Evolutionary conservation across 2,113 vertebrate species (phyloP), one percentile per base, ranked within the genome.

Genomic region (Sigmodon hispidus): DNA sequence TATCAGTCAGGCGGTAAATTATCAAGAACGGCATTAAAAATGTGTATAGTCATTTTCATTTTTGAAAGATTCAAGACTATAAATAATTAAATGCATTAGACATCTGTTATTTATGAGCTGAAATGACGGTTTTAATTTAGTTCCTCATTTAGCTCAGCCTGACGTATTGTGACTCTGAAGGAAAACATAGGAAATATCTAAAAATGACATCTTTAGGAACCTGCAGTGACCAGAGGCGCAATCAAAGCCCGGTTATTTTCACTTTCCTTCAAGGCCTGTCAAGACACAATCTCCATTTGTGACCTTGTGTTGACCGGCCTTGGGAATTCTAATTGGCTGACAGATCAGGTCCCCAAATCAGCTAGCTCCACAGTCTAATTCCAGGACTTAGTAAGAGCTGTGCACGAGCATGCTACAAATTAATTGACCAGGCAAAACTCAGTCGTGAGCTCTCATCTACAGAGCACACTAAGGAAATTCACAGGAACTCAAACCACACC

Each of bases 61-160:
- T 99, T 98, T 98, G 98, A 98, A 98, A 99, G 98, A 98, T 98
- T 98, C 98, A 98, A 98, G 96, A 97, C 97, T 97, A 99, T 99
- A 98, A 99, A 99, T 99, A 98, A 99, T 99, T 99, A 98, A 99
- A 98, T 94, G 98, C 97, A 96, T 72, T 96, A 98, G 98, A 98
- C 99, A 99, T 99, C 98, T 99, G 98, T 99, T 99, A 99, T 99
- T 99, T 99, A 99, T 99, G 98, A 99, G 98, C 98, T 98, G 96
- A 99, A 99, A 99, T 98, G 97, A 99, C 98, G 98, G 98, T 97
- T 98, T 98, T 99, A 99, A 99, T 99, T 98, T 98, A 98, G 98
- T 98, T 98, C 98, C 97, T 98, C 98, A 67, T 98, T 98, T 98
- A 97, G 98, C 97, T 97, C 96, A 97, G 97, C 85, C 97, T 98